Conservation (phyloP, 2,888 invertebrate species). For the Stenichneumon culpator region DNA sequence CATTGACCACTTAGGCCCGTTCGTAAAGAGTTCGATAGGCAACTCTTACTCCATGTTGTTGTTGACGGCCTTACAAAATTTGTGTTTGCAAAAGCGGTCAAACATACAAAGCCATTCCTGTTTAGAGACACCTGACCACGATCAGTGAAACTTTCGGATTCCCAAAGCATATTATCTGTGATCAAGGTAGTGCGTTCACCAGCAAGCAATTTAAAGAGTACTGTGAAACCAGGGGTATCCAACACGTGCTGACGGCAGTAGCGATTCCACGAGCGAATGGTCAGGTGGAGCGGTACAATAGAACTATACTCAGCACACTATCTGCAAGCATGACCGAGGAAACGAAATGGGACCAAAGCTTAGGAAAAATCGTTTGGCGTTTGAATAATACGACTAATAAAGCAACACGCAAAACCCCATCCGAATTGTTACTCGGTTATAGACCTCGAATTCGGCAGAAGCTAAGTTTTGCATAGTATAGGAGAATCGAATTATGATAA, state of each 20-base stretch:
- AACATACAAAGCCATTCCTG: conserved; percentile 13
- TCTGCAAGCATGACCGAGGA: conserved; percentile 63
- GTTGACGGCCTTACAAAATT: conserved; percentile 47
- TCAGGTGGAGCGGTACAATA: conserved; percentile 74
- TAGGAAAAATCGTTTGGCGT: conserved; percentile 53
- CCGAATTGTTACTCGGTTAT: conserved; percentile 63
- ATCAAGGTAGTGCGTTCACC: conserved; percentile 16
- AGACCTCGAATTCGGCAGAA: conserved; percentile 56
- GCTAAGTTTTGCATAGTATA: conserved; percentile 41
- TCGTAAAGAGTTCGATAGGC: conserved; percentile 25
- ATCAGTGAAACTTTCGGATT: conserved; percentile 18
- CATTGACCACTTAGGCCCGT: conserved; percentile 54
- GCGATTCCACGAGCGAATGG: conserved; percentile 66
- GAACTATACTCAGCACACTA: conserved; percentile 69
- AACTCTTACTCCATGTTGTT: conserved; percentile 21
- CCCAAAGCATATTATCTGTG: conserved; percentile 8
- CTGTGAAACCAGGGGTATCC: neutral
- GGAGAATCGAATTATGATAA: conserved; percentile 14
- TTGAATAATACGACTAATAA: conserved; percentile 61
- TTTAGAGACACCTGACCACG: neutral
- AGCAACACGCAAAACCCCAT: conserved; percentile 61
- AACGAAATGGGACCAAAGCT: conserved; percentile 45
- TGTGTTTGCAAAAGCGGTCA: conserved; percentile 24
- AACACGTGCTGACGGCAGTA: neutral
- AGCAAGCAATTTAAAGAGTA: neutral